These are phyloP conservation scores for Dinomys branickii DNA, from an alignment of 2,113 vertebrate genomes.

Conservation along the genomic window DNA sequence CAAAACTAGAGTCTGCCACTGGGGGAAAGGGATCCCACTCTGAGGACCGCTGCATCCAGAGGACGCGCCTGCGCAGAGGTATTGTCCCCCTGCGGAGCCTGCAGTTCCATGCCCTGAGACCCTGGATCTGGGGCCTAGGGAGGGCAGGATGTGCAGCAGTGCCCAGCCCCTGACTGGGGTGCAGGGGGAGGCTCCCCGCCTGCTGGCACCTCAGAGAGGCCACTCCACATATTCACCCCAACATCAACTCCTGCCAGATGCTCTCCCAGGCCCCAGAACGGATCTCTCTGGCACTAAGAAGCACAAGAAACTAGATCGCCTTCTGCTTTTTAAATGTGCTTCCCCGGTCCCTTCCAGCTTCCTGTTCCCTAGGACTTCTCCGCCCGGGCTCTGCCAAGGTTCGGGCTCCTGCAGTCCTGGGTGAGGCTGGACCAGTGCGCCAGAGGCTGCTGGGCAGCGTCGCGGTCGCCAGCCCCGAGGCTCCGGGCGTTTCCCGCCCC, in stretches of 20 bases:
- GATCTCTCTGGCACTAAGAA: neutral
- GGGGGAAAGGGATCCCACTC: neutral
- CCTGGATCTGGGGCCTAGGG: neutral
- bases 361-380: neutral
- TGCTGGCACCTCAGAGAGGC: neutral
- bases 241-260: neutral
- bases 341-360: neutral
- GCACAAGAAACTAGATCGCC: neutral
- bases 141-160: neutral
- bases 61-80: fast-evolving
- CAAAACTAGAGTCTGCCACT: neutral
- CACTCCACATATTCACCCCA: neutral
- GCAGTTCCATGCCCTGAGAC: neutral
- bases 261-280: neutral
- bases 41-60: neutral
- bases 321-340: neutral
- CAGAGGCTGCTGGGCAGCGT: too few species aligned
- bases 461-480: neutral
- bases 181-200: neutral
- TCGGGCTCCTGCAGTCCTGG: neutral
- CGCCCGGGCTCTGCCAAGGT: fast-evolving
- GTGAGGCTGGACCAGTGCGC: neutral
- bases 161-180: neutral
- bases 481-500: neutral
- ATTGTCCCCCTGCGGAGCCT: neutral